Base-by-base conservation (phyloP, 2,113 vertebrate species). In the Calyptommatus sinebrachiatus region DNA sequence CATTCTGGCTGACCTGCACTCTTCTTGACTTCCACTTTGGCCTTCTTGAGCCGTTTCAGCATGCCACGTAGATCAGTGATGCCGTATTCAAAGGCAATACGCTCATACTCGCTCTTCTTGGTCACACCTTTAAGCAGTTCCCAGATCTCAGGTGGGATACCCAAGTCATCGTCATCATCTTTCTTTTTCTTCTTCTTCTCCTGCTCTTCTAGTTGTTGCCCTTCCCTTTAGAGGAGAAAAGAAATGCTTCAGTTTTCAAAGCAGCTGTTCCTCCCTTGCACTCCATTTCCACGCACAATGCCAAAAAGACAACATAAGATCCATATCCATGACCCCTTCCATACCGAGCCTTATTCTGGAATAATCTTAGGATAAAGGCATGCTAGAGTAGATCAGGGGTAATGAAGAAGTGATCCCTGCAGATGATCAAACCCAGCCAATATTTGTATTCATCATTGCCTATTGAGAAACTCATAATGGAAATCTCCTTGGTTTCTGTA, bases 11-110 rank as follows among this genome's bases (percentile, higher is more conserved):
- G 91, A 98, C 97, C 96, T 41, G 96, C 95, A 2, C 96, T 96
- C 90, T 94, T 97, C 83, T 97, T 97, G 82, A 94, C 86, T 91
- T 97, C 96, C 3, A 94, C 95, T 21, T 91, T 95, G 94, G 96
- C 95, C 91, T 95, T 96, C 93, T 97, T 98, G 84, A 98, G 95
- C 69, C 95, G 92, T 79, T 94, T 96, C 46, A 98, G 92, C 97
- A 99, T 94, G 84, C 97, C 97, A 1, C 96, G 93, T 48, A 99
- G 96, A 92, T 99, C 97, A 0, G 97, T 99, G 91, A 98, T 97
- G 81, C 97, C 97, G 0, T 98, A 97, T 90, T 99, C 89, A 70
- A 99, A 98, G 83, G 97, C 97, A 1, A 99, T 98, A 84, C 93
- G 96, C 94, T 99, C 97, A 0, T 96, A 98, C 88, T 99, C 97